Percentiles rank a stretch among this genome's conserved stretches.
These are phyloP conservation scores for Enteromius argenteus DNA, from an alignment of 2,797 vertebrate species.

Conservation along the genomic window DNA sequence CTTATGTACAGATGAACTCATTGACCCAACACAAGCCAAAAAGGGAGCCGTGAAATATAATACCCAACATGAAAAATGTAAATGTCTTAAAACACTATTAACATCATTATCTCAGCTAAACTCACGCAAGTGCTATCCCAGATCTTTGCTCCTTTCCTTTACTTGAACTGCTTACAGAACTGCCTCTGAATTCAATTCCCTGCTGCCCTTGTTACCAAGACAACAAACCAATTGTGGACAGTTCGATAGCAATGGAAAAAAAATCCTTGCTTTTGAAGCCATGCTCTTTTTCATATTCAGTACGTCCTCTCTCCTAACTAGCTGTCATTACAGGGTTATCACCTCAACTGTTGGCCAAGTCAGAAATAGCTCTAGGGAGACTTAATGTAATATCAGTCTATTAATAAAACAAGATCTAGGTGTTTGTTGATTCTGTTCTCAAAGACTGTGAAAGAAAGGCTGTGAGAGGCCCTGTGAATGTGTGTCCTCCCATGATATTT, in stretches of 20 bases:
- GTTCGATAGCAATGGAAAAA: not conserved
- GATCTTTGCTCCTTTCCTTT: not conserved
- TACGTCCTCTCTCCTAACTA: not conserved
- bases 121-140: not conserved
- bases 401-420: constrained; percentile 2
- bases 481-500: not conserved
- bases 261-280: not conserved
- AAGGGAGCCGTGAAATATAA: not conserved
- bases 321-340: not conserved
- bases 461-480: not conserved
- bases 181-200: not conserved
- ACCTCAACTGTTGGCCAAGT: not conserved
- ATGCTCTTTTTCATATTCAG: not conserved
- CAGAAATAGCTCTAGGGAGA: not conserved
- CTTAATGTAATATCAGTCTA: not conserved
- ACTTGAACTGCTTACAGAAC: not conserved
- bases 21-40: not conserved
- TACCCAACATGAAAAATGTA: not conserved
- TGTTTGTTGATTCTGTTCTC: constrained; percentile 1
- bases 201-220: not conserved
- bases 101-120: not conserved
- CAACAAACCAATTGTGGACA: not conserved
- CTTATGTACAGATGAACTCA: not conserved
- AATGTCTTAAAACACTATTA: not conserved
- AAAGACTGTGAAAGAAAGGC: not conserved